These are phyloP conservation scores for Girardinichthys multiradiatus DNA, from an alignment of 2,113 vertebrate genomes.

Conservation along the genomic window DNA sequence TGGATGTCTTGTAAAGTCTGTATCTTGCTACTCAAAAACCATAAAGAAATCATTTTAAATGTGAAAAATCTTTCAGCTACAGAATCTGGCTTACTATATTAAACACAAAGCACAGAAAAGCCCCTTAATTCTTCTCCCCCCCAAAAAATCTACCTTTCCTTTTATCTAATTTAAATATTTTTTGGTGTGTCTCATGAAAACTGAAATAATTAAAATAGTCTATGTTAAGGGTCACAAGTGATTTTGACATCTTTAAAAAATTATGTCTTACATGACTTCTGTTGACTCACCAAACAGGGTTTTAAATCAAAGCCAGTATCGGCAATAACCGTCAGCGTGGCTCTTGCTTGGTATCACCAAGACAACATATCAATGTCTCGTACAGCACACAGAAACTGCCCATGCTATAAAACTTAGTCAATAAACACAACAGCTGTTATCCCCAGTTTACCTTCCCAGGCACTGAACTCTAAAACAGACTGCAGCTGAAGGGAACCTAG, in stretches of 20 bases:
- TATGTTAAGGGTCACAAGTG: not conserved
- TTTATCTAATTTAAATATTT: too few relatives aligned
- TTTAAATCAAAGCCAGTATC: conserved; percentile 57
- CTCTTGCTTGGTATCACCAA: conserved; percentile 42
- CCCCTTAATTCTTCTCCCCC: too few relatives aligned
- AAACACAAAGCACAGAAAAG: not conserved
- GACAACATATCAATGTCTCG: conserved; percentile 62
- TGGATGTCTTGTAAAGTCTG: too few relatives aligned
- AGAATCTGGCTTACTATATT: too few relatives aligned
- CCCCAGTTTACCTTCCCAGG: conserved; percentile 78
- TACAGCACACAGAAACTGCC: conserved; percentile 62
- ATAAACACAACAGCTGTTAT: conserved; percentile 75
- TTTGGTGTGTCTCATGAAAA: not conserved
- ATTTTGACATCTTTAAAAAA: conserved; percentile 23
- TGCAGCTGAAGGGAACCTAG: conserved; percentile 50
- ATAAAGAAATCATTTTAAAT: too few relatives aligned
- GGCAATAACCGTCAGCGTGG: conserved; percentile 6
- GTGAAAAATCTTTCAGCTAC: too few relatives aligned
- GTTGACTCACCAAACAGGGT: conserved; percentile 34
- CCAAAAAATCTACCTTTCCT: too few relatives aligned
- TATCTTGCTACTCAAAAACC: too few relatives aligned
- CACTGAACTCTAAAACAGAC: conserved; percentile 62
- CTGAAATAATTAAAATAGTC: not conserved
- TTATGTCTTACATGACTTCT: conserved; percentile 7
- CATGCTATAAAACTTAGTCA: conserved; percentile 72